Evolutionary conservation across 64 coral and sea anemone genomes (phyloP).

Genomic region (Catalaphyllia jardinei): DNA sequence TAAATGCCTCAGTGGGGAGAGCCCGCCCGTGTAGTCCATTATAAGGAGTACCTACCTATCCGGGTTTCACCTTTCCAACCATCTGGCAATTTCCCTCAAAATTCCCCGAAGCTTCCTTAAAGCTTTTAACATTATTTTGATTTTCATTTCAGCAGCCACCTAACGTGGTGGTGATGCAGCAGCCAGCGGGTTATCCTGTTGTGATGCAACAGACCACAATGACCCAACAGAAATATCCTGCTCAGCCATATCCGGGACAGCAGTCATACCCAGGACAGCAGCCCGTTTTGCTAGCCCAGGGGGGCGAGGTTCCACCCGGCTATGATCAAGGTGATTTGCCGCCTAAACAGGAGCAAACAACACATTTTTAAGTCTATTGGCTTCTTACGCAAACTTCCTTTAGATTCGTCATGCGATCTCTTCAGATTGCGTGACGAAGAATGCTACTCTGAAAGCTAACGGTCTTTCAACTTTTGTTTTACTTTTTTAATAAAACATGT

Average conservation of each 20-base stretch:
- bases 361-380: not conserved
- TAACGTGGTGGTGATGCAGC: conserved; percentile 2
- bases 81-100: not conserved
- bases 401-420: not conserved
- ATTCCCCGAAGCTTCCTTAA: not conserved
- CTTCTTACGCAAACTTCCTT: not conserved
- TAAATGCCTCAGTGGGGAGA: too few relatives aligned
- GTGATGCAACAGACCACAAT: not conserved
- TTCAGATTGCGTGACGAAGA: too few relatives aligned
- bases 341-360: not conserved
- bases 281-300: not conserved
- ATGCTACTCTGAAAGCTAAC: too few relatives aligned
- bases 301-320: not conserved
- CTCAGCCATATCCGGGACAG: not conserved
- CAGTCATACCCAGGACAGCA: not conserved
- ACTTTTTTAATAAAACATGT: too few relatives aligned
- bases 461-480: too few relatives aligned
- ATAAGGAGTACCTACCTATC: too few relatives aligned
- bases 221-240: not conserved
- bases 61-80: not conserved
- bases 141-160: not conserved
- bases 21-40: too few relatives aligned
- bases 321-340: not conserved
- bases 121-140: not conserved
- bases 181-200: not conserved